Percentiles rank a stretch among this genome's conserved stretches.
These are phyloP conservation scores for Serilophus lunatus DNA, from an alignment of 2,113 vertebrate species.

Conservation along the genomic window DNA sequence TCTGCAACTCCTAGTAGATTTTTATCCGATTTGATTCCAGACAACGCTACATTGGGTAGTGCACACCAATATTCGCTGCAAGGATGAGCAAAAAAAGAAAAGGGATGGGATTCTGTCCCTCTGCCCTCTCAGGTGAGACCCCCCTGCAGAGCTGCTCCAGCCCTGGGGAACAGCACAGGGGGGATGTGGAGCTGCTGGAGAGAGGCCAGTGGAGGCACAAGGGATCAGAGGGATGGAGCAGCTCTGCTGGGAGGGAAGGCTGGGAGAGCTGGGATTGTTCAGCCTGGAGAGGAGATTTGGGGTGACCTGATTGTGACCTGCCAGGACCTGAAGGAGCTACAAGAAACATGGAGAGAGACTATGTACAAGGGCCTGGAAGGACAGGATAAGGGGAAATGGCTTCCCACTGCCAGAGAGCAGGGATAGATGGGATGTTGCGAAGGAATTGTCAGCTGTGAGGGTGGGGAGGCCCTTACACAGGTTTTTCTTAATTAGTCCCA, in stretches of 20 bases:
- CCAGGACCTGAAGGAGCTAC: fast-evolving
- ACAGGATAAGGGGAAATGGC: too few relatives aligned
- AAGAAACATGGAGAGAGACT: fast-evolving
- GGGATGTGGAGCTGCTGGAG: background rate
- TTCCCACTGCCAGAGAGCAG: too few relatives aligned
- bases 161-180: too few relatives aligned
- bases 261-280: background rate
- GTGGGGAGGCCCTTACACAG: too few relatives aligned
- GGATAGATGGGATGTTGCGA: too few relatives aligned
- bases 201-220: background rate
- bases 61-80: background rate
- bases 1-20: background rate
- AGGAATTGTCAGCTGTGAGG: too few relatives aligned
- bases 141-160: background rate
- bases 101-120: background rate
- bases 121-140: background rate
- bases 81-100: background rate
- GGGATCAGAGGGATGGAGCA: background rate
- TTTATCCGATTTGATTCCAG: background rate
- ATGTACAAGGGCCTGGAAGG: too few relatives aligned
- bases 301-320: background rate
- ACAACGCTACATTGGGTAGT: background rate
- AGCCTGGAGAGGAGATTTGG: background rate
- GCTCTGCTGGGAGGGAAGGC: background rate
- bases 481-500: conserved; percentile 58